Percentiles rank a stretch among this genome's conserved stretches.
Evolutionary conservation across 2,797 vertebrate genomes (phyloP).

Genomic region (Intellagama lesueurii): DNA sequence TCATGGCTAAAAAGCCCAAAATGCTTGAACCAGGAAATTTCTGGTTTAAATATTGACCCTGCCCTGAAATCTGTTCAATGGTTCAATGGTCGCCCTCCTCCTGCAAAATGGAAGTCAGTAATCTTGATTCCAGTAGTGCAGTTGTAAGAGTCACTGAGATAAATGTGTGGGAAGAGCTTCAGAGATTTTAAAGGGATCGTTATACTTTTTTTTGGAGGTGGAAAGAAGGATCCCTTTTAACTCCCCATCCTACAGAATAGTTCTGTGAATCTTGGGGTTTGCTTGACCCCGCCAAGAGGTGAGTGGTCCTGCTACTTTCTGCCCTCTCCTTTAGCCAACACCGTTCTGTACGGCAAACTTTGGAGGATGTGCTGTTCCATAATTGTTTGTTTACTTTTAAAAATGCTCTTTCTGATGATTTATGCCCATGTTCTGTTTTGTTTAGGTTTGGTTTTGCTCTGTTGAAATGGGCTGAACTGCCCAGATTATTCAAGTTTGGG

Average conservation of each 20-base stretch:
- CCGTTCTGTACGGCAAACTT: conserved; percentile 15
- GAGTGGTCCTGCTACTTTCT: too few relatives aligned
- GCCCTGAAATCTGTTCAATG: background rate
- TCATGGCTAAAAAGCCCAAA: background rate
- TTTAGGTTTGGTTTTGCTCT: too few relatives aligned
- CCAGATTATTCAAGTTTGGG: too few relatives aligned
- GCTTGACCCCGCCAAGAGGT: too few relatives aligned
- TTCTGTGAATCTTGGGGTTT: too few relatives aligned
- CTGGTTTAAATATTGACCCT: background rate
- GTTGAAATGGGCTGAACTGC: too few relatives aligned
- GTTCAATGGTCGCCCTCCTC: background rate
- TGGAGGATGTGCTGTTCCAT: conserved; percentile 27
- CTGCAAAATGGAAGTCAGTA: too few relatives aligned
- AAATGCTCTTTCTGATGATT: conserved; percentile 43
- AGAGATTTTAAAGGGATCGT: too few relatives aligned
- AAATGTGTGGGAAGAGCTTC: background rate
- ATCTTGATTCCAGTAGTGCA: background rate
- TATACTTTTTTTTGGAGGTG: too few relatives aligned
- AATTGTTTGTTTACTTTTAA: background rate
- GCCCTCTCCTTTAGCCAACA: too few relatives aligned
- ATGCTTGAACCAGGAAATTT: background rate
- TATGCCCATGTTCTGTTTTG: conserved; percentile 25
- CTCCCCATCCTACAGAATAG: too few relatives aligned
- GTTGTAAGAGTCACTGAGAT: background rate
- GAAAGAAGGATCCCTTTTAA: too few relatives aligned